phyloP scores from a whole-genome alignment of 1,140 invertebrate species.

The Wiebesia pumilae region DNA sequence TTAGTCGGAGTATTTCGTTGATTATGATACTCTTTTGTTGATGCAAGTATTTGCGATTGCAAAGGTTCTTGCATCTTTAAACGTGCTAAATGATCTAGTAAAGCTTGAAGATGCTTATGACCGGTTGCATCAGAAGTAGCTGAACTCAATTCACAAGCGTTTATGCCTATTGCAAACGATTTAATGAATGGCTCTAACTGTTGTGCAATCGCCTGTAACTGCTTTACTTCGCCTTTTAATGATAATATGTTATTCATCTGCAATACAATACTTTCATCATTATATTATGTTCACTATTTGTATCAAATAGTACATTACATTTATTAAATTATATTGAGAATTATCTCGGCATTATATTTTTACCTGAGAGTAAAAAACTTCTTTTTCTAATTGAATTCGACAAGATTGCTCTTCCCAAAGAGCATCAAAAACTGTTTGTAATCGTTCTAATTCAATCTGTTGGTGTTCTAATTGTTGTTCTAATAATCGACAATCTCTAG shows the following conservation, averaged over 20 bases:
- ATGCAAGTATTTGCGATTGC: constrained; percentile 55
- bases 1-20: constrained; percentile 66
- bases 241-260: constrained; percentile 82
- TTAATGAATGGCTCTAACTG: constrained; percentile 81
- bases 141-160: constrained; percentile 66
- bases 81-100: constrained; percentile 77
- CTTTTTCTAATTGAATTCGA: constrained; percentile 81
- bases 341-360: background rate
- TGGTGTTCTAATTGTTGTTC: constrained; percentile 81
- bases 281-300: background rate
- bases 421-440: constrained; percentile 78
- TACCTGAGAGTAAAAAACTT: constrained; percentile 80
- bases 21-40: constrained; percentile 71
- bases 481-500: constrained; percentile 78
- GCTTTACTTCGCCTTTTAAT: constrained; percentile 80
- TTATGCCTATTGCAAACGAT: constrained; percentile 74
- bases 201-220: constrained; percentile 78
- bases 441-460: constrained; percentile 79
- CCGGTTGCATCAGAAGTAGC: constrained; percentile 66
- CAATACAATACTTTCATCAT: constrained; percentile 42
- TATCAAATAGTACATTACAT: background rate
- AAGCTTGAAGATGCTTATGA: constrained; percentile 75
- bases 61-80: constrained; percentile 71
- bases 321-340: background rate
- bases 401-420: constrained; percentile 84